Percentiles rank a stretch among this genome's conserved stretches.
phyloP scores from a whole-genome alignment of 2,797 vertebrate genomes.

The Phoeniculus purpureus region DNA sequence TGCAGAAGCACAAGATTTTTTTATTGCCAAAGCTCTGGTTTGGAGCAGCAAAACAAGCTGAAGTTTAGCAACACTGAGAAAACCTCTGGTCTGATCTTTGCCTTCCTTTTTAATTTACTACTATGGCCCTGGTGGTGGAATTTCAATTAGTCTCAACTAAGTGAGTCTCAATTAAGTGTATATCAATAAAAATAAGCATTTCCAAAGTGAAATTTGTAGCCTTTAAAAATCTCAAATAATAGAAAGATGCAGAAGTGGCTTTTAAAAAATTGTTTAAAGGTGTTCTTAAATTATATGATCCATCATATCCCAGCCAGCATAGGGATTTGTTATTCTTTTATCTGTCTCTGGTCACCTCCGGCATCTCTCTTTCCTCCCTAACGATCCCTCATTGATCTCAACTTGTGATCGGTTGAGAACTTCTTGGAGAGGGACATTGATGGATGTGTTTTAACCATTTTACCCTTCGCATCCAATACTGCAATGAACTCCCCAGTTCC shows the following conservation, averaged over 20 bases:
- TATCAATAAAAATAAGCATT: slow-evolving; percentile 55
- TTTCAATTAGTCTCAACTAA: slow-evolving; percentile 52
- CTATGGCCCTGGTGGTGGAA: slow-evolving; percentile 11
- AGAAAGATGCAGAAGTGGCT: not conserved
- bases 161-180: slow-evolving; percentile 37
- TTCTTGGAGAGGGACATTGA: slow-evolving; percentile 88
- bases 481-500: slow-evolving; percentile 83
- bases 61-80: not conserved
- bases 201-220: slow-evolving; percentile 28
- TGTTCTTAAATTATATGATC: not conserved
- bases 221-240: not conserved
- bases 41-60: not conserved
- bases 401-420: slow-evolving; percentile 86
- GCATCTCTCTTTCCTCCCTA: slow-evolving; percentile 75
- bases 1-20: not conserved
- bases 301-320: not conserved
- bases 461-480: slow-evolving; percentile 80
- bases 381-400: slow-evolving; percentile 88
- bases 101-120: slow-evolving; percentile 17
- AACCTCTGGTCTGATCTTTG: not conserved
- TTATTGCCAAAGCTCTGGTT: not conserved
- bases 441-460: slow-evolving; percentile 83
- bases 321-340: slow-evolving; percentile 33
- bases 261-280: not conserved
- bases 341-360: slow-evolving; percentile 72